Base-by-base conservation (phyloP, 1,140 invertebrate genomes). In the Musca vetustissima region DNA sequence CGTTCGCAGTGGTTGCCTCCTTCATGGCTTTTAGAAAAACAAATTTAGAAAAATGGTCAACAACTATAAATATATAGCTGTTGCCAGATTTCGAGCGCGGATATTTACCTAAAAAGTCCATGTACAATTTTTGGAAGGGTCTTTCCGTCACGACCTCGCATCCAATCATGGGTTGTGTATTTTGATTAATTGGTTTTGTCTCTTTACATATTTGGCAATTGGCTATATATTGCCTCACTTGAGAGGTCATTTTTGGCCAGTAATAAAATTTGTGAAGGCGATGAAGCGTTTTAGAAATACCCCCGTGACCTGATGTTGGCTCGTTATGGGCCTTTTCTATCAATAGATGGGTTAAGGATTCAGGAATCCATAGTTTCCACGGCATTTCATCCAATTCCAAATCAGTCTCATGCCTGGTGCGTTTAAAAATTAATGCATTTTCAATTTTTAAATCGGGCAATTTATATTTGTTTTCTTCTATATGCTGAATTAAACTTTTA, bases 101-200 rank as follows among this genome's bases (percentile, higher is more conserved):
- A 64, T 70, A 70, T 57, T 53, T 53, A 13, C 69, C 65, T 4
- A 70, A 22, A 49, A 70, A 70, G 17, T 70, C 69, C 14, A 70
- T 66, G 17, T 67, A 70, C 13, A 70, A 7, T 59, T 70, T 70
- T 50, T 49, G 69, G 32, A 61, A 71, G 22, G 66, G 66, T 17
- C 66, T 24, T 43, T 19, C 55, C 1, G 61, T 61, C 7, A 55
- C 52, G 2, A 50, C n/a, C 22, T 28, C 28, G 3, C 36, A 28
- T 17, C 64, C 65, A 25, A 70, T 64, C 11, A 7, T 24, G 7
- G 25, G 50, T 17, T 17, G 19, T 14, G 22, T n/a, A 4, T 25
- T 49, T 24, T 1, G 3, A 47, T 69, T 69, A 28, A 28, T n/a
- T n/a, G n/a, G n/a, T n/a, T n/a, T n/a, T n/a, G n/a, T n/a, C n/a